These are phyloP conservation scores for Pterocles orientalis DNA, from an alignment of 2,113 vertebrate species.

Conservation along the genomic window DNA sequence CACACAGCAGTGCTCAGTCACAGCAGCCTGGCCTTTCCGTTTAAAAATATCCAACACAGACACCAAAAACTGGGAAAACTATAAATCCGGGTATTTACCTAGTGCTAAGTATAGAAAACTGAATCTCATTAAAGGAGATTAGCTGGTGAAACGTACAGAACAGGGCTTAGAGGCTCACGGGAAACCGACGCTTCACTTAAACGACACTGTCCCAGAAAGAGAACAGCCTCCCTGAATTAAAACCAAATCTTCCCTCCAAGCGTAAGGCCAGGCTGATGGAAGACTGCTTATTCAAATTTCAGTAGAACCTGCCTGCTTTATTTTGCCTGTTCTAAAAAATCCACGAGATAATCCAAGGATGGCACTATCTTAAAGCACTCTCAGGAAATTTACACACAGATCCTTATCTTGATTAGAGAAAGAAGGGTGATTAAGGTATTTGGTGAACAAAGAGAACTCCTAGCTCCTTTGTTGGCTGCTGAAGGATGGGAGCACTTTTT, in stretches of 20 bases:
- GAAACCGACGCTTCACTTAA: not conserved
- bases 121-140: constrained; percentile 42
- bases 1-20: not conserved
- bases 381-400: not conserved
- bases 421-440: not conserved
- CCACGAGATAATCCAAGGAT: not conserved
- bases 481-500: not conserved
- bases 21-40: not conserved
- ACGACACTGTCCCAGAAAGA: not conserved
- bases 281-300: not conserved
- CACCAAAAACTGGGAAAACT: not conserved
- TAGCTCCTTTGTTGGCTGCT: not conserved
- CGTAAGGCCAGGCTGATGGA: not conserved
- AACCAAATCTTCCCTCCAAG: not conserved
- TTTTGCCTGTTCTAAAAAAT: not conserved
- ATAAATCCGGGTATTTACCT: not conserved
- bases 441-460: not conserved
- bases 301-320: not conserved
- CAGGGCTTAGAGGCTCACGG: not conserved
- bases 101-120: constrained; percentile 32
- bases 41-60: not conserved
- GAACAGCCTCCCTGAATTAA: not conserved
- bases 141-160: not conserved
- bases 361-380: not conserved
- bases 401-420: not conserved